Conservation (phyloP, 2,888 invertebrate species). For the Lepeophtheirus nordmannii region DNA sequence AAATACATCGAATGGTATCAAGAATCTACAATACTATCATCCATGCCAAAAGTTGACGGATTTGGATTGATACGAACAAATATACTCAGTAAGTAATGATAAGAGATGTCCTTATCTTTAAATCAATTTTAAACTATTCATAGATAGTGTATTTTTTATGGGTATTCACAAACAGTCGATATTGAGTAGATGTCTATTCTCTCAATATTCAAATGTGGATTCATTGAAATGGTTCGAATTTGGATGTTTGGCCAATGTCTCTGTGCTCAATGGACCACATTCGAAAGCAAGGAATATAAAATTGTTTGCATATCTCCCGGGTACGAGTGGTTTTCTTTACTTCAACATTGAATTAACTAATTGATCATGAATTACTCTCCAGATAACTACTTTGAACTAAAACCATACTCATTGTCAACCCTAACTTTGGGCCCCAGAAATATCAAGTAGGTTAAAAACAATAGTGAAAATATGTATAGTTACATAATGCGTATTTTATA, state of each 20-base stretch:
- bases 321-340: background rate
- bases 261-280: background rate
- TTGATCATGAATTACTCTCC: too few species aligned
- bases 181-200: background rate
- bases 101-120: background rate
- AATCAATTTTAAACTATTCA: background rate
- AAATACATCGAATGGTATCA: constrained; percentile 1
- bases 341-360: too few species aligned
- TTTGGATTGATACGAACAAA: background rate
- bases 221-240: background rate
- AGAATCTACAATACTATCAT: background rate
- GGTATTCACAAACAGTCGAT: background rate
- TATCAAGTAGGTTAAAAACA: too few species aligned
- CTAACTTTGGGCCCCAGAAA: too few species aligned
- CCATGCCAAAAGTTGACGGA: background rate
- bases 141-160: background rate
- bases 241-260: background rate
- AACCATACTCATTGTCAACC: too few species aligned
- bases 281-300: background rate
- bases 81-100: background rate
- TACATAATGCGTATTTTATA: too few species aligned
- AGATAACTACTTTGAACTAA: too few species aligned
- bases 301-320: background rate
- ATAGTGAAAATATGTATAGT: too few species aligned
- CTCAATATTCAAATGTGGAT: background rate